Evolutionary conservation across 2,888 invertebrate genomes (phyloP), one percentile per base, ranked within the genome.

Genomic region (Lydus trimaculatus): DNA sequence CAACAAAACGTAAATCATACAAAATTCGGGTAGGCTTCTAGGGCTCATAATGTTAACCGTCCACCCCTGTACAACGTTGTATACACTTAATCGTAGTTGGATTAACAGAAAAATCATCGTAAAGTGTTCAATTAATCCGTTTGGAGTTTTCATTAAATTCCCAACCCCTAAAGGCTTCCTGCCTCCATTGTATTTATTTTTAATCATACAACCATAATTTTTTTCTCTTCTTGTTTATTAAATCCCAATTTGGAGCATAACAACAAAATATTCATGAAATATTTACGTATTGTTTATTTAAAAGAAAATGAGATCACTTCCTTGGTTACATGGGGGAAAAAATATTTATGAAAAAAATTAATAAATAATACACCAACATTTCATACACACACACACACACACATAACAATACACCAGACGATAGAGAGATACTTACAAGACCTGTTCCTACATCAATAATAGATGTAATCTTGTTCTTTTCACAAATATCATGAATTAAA

Each of bases 391-490:
- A n/a, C n/a, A n/a, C n/a, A n/a, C n/a, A n/a, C n/a, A n/a, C n/a
- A n/a, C n/a, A n/a, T n/a, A 17, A 17, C 31, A 23, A 64, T 20
- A 9, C 2, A 20, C 11, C 3, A 9, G 17, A 15, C 28, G n/a
- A 33, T 9, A 11, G 9, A 36, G 61, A 23, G 36, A 36, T 66
- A 78, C 88, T 88, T 86, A 92, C 92, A 86, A 94, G 84, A 7
- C 94, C 94, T 17, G 91, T 89, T 15, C 94, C 94, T 76, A 94
- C 87, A 83, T 94, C 94, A 0, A 94, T 87, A 23, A 94, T 85
- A 1, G 88, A 83, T 61, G 87, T 82, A 66, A 89, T 87, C 8
- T 84, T 81, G 8, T 82, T 79, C 31, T 84, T 74, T n/a, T 79
- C 75, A 76, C 90, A 91, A 60, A 88, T 76, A 23, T 83, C 76